Percentiles rank a stretch among this genome's conserved stretches.
These are phyloP conservation scores for Chrysomallon squamiferum DNA, from an alignment of 1,140 invertebrate species.

Conservation along the genomic window DNA sequence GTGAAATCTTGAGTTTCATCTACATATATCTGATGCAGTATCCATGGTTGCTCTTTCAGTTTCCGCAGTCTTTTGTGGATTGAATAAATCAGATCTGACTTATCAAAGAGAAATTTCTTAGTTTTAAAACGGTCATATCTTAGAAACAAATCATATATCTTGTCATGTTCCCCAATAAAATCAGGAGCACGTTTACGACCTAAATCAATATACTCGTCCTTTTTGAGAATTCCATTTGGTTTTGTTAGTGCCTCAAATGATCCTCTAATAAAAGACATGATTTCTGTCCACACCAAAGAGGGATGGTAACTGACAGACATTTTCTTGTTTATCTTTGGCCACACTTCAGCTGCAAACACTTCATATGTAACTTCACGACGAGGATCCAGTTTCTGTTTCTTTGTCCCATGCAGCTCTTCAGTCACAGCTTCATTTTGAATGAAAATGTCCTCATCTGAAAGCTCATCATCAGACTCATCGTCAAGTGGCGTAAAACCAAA, in stretches of 20 bases:
- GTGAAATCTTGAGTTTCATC: slow-evolving; percentile 61
- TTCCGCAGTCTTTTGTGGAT: slow-evolving; percentile 28
- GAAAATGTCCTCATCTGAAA: slow-evolving; percentile 10
- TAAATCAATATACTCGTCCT: slow-evolving; percentile 39
- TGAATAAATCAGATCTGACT: slow-evolving; percentile 42
- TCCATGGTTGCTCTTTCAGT: slow-evolving; percentile 21
- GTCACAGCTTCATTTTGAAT: slow-evolving; percentile 11
- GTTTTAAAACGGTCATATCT: slow-evolving; percentile 35
- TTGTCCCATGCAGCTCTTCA: not conserved
- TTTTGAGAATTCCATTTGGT: slow-evolving; percentile 29
- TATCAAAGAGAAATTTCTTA: slow-evolving; percentile 49
- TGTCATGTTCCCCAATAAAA: slow-evolving; percentile 41
- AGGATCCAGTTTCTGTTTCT: slow-evolving; percentile 19
- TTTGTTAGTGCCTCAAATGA: slow-evolving; percentile 46
- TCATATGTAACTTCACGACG: slow-evolving; percentile 51
- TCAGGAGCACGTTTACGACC: slow-evolving; percentile 53
- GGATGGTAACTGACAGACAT: slow-evolving; percentile 35
- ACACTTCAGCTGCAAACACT: slow-evolving; percentile 47
- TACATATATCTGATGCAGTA: slow-evolving; percentile 55
- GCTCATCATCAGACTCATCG: slow-evolving; percentile 24
- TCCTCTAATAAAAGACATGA: slow-evolving; percentile 56
- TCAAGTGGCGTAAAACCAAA: slow-evolving; percentile 19
- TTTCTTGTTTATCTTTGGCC: slow-evolving; percentile 47
- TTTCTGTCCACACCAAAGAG: slow-evolving; percentile 52
- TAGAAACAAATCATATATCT: slow-evolving; percentile 40